Conservation (phyloP, 2,797 vertebrate genomes). For the Chromobotia macracanthus region DNA sequence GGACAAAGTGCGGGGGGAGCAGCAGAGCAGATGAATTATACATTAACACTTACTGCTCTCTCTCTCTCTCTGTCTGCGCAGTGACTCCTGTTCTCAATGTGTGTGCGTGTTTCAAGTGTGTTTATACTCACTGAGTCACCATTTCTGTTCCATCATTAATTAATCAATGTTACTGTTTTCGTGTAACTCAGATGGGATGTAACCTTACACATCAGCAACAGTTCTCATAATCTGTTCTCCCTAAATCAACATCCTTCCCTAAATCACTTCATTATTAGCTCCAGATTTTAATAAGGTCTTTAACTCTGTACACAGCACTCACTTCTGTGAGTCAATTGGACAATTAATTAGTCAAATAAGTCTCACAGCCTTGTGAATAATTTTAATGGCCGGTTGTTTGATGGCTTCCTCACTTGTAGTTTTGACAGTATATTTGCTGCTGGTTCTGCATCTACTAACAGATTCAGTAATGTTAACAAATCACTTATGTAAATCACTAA, state of each 20-base stretch:
- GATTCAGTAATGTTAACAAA: background rate
- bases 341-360: conserved; percentile 66
- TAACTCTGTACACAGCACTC: conserved; percentile 40
- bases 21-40: conserved; percentile 30
- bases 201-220: conserved; percentile 32
- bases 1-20: background rate
- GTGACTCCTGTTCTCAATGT: background rate
- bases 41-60: conserved; percentile 22
- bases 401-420: background rate
- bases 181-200: conserved; percentile 27
- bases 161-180: conserved; percentile 47
- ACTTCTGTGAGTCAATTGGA: conserved; percentile 63
- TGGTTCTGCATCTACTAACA: background rate
- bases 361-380: conserved; percentile 55
- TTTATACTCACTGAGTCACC: background rate
- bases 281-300: conserved; percentile 58
- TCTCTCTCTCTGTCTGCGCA: background rate
- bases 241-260: conserved; percentile 39
- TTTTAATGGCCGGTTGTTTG: conserved; percentile 60
- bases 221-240: conserved; percentile 45
- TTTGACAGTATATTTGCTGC: background rate
- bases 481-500: background rate
- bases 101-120: conserved; percentile 34
- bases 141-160: conserved; percentile 42
- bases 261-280: conserved; percentile 50